Evolutionary conservation across 2,113 vertebrate species (phyloP).

Genomic region (Bucco capensis): DNA sequence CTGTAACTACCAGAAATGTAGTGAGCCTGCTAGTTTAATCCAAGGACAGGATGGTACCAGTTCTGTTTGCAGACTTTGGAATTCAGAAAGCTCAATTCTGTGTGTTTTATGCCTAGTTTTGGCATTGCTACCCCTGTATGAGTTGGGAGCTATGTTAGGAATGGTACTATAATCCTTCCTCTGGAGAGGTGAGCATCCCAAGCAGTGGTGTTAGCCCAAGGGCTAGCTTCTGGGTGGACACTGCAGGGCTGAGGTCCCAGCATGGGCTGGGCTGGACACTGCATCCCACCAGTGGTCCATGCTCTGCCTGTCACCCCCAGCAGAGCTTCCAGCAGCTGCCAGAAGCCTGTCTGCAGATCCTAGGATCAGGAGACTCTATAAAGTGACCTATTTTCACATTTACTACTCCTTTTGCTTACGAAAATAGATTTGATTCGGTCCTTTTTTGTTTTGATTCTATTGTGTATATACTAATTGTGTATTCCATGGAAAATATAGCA

Average conservation of each 20-base stretch:
- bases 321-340: neutral
- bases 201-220: neutral
- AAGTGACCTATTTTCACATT: neutral
- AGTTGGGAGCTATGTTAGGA: neutral
- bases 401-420: neutral
- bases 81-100: neutral
- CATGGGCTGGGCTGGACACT: neutral
- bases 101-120: neutral
- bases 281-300: neutral
- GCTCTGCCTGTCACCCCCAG: neutral
- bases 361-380: neutral
- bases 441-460: neutral
- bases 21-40: neutral
- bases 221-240: rapidly evolving
- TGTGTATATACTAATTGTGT: neutral
- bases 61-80: neutral
- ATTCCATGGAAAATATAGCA: neutral
- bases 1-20: neutral
- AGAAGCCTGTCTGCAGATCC: neutral
- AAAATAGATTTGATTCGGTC: neutral
- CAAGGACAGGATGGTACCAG: neutral
- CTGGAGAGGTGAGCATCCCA: rapidly evolving
- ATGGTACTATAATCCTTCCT: too few relatives aligned
- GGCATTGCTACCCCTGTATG: neutral
- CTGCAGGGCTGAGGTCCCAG: neutral